These are phyloP conservation scores for Tychaedon coryphoeus DNA, from an alignment of 2,113 vertebrate species.

Conservation along the genomic window DNA sequence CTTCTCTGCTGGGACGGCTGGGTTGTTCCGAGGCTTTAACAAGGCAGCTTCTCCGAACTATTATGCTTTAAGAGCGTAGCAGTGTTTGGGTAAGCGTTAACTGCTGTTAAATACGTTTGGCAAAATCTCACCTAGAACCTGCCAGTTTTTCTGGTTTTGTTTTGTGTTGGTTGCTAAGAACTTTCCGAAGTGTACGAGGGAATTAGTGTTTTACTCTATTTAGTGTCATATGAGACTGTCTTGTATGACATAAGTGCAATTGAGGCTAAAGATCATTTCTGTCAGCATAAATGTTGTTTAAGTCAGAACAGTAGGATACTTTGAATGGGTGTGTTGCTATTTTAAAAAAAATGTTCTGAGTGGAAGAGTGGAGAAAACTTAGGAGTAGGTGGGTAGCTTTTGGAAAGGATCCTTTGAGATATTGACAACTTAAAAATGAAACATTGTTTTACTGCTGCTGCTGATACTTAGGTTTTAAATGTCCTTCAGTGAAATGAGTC, in stretches of 20 bases:
- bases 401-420: not conserved
- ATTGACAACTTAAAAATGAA: not conserved
- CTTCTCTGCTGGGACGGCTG: accelerated
- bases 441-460: not conserved
- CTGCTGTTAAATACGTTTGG: not conserved
- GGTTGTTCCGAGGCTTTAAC: accelerated
- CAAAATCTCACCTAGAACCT: not conserved
- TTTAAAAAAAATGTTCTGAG: not conserved
- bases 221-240: not conserved
- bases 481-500: not conserved
- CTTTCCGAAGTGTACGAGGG: not conserved
- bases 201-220: not conserved
- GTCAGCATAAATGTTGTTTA: not conserved
- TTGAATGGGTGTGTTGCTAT: not conserved
- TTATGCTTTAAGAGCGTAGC: accelerated
- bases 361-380: not conserved
- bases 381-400: not conserved
- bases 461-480: not conserved
- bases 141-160: not conserved
- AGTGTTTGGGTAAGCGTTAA: not conserved
- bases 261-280: not conserved
- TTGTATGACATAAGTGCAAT: not conserved
- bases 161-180: not conserved
- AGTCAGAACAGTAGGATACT: not conserved
- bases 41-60: accelerated